Base-by-base conservation (phyloP, 2,888 invertebrate genomes). In the Diarsia dahlii region DNA sequence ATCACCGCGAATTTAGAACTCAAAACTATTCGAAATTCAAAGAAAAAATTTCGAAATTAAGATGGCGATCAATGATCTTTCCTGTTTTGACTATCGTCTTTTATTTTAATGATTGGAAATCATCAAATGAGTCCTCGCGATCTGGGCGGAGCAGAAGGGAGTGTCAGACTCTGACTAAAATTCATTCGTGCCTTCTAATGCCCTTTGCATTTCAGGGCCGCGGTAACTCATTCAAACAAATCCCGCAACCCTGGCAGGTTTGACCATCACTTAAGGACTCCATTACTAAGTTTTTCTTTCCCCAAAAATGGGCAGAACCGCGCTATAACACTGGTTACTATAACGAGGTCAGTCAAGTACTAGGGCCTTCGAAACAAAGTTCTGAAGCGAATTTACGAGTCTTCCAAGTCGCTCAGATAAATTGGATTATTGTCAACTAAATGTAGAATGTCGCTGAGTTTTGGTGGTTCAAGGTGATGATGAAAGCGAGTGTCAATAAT, bases 351-450 rank as follows among this genome's bases (percentile, higher is more conserved):
- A 78, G 52, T 65, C 68, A 74, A 84, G 70, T 83, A 78, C n/a
- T 70, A 79, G 87, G 85, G 80, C 84, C 87, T 82, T 81, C 82
- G 83, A 88, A 88, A 89, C 88, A 86, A 92, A 92, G 89, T 92
- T 92, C 78, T 82, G 87, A 81, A 87, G 88, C 79, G 82, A 90
- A 91, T 92, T 92, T 91, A 92, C 92, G 90, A 91, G 88, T 89
- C 81, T 89, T 88, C 86, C 86, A 89, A 87, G 80, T 89, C 87
- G 28, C 88, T 85, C 88, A 88, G 91, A 92, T 92, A 93, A 93
- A 93, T 93, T 93, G 92, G 93, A 93, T 93, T 93, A 93, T 93
- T 93, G 93, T 93, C 93, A 89, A 85, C 90, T 90, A 91, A 89
- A 91, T 91, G 91, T 92, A 88, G 90, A 88, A 91, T 91, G 89